Percentiles rank a stretch among this genome's conserved stretches.
Evolutionary conservation across 2,797 vertebrate species (phyloP).

Genomic region (Decapterus maruadsi): DNA sequence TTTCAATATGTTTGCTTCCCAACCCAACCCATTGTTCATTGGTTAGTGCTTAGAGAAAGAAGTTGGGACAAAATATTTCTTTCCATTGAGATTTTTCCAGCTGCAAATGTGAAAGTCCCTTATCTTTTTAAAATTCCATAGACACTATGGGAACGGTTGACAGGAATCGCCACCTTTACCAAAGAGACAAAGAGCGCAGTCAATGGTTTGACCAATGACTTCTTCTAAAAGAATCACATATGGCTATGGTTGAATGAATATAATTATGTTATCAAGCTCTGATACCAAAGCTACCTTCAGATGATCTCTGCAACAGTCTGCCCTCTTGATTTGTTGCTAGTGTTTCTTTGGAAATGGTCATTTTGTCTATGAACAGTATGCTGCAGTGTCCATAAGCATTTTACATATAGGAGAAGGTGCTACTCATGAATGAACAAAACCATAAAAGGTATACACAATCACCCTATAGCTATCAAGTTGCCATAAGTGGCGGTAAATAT

Average conservation of each 20-base stretch:
- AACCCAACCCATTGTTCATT: too few species aligned
- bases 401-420: slow-evolving; percentile 8
- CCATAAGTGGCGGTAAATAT: slow-evolving; percentile 55
- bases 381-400: slow-evolving; percentile 1
- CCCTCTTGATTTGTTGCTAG: neutral
- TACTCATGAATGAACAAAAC: slow-evolving; percentile 35
- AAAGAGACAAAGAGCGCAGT: neutral
- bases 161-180: neutral
- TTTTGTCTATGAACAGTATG: neutral
- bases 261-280: neutral
- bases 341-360: neutral
- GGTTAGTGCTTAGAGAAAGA: too few species aligned
- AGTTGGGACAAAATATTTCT: too few species aligned
- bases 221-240: too few species aligned
- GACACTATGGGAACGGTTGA: neutral
- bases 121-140: too few species aligned
- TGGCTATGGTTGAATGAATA: neutral
- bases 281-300: neutral
- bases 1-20: too few species aligned
- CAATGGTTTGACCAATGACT: neutral
- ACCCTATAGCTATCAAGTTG: slow-evolving; percentile 25
- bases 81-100: too few species aligned
- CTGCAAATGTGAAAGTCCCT: neutral
- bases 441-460: slow-evolving; percentile 30
- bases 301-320: neutral